Percentiles rank a stretch among this genome's conserved stretches.
phyloP scores from a whole-genome alignment of 23 tunicate genomes.

The Styela plicata region DNA sequence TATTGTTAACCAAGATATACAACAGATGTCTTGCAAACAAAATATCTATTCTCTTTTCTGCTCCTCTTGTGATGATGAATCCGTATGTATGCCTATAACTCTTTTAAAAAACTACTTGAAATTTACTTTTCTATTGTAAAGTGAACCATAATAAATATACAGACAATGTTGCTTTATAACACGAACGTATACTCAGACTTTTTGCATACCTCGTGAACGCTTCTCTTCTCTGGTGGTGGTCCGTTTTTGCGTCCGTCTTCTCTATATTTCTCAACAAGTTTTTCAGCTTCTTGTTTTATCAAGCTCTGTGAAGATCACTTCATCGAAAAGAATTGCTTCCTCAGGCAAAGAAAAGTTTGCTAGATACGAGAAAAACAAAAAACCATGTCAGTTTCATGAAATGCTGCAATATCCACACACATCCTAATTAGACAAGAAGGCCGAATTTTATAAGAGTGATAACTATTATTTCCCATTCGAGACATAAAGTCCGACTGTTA shows the following conservation, averaged over 20 bases:
- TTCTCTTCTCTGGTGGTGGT: constrained; percentile 88
- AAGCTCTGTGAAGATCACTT: constrained; percentile 60
- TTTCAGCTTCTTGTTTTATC: constrained; percentile 63
- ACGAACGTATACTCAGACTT: too few relatives aligned
- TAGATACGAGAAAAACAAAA: constrained; percentile 14
- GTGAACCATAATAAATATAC: too few relatives aligned
- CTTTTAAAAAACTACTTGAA: too few relatives aligned
- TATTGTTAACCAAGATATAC: too few relatives aligned
- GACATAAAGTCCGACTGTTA: constrained; percentile 5
- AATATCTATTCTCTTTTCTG: too few relatives aligned
- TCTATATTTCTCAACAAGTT: constrained; percentile 72
- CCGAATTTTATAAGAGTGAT: not conserved
- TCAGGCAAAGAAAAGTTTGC: constrained; percentile 84
- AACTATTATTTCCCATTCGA: not conserved
- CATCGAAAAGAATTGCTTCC: constrained; percentile 64
- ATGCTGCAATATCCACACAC: too few relatives aligned
- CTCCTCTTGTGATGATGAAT: too few relatives aligned
- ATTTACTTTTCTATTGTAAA: too few relatives aligned
- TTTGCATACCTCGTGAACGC: constrained; percentile 28
- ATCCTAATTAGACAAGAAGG: not conserved
- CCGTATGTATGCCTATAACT: too few relatives aligned
- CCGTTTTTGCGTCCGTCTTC: constrained; percentile 73
- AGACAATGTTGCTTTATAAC: too few relatives aligned
- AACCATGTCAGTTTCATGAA: not conserved
- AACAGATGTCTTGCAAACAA: too few relatives aligned